phyloP scores from a whole-genome alignment of 1,140 invertebrate species.

The Zaprionus gabonicus region DNA sequence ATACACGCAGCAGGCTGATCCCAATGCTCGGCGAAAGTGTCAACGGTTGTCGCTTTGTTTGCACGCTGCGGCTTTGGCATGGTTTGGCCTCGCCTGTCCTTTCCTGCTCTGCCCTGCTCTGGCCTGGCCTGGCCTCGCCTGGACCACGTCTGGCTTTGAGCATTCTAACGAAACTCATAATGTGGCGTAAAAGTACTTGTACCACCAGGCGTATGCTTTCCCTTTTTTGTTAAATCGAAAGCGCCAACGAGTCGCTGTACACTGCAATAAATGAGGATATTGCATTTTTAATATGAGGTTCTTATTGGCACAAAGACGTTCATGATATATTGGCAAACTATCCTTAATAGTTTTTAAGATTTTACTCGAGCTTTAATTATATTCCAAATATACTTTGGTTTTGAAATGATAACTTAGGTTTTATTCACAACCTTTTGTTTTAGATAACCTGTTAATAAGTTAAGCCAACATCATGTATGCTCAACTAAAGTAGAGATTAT shows the following conservation, averaged over 20 bases:
- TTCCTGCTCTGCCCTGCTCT: not conserved
- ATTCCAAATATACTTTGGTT: too few relatives aligned
- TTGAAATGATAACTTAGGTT: too few relatives aligned
- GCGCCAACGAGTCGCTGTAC: slow-evolving; percentile 33
- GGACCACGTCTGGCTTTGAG: slow-evolving; percentile 55
- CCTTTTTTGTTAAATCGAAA: slow-evolving; percentile 69
- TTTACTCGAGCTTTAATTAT: too few relatives aligned
- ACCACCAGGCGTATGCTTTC: slow-evolving; percentile 32
- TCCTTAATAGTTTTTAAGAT: not conserved
- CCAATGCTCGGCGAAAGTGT: slow-evolving; percentile 60
- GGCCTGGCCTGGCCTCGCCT: slow-evolving; percentile 15
- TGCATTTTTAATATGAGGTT: not conserved
- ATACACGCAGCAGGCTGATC: slow-evolving; percentile 7
- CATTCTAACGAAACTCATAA: slow-evolving; percentile 77
- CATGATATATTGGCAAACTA: not conserved
- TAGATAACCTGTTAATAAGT: too few relatives aligned
- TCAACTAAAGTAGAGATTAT: too few relatives aligned
- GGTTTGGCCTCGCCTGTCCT: slow-evolving; percentile 34
- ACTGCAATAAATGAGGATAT: not conserved
- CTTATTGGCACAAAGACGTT: not conserved
- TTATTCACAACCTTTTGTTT: too few relatives aligned
- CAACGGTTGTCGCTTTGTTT: slow-evolving; percentile 69
- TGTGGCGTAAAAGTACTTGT: slow-evolving; percentile 54
- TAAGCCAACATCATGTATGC: too few relatives aligned
- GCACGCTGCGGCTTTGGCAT: slow-evolving; percentile 57